Conservation (phyloP, 2,113 vertebrate species). For the Progne subis region DNA sequence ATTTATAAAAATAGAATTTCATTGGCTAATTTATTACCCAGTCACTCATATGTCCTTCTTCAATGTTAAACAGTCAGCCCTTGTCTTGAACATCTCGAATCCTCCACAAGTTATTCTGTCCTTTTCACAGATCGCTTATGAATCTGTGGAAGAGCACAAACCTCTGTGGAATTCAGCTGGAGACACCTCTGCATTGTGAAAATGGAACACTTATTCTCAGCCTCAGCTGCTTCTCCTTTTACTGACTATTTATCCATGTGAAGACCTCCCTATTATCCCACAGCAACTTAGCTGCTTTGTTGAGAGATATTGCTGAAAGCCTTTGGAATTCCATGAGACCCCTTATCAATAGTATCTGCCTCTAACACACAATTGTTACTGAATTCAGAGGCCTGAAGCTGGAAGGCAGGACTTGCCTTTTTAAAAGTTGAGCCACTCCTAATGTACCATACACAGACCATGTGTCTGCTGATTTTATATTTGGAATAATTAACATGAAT, state of each 20-base stretch:
- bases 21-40: not conserved
- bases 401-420: not conserved
- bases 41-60: not conserved
- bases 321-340: conserved; percentile 1
- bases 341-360: not conserved
- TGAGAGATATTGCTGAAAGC: not conserved
- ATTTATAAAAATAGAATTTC: not conserved
- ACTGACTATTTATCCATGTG: not conserved
- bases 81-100: not conserved
- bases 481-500: not conserved
- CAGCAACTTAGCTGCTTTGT: conserved; percentile 27
- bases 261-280: not conserved
- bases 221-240: not conserved
- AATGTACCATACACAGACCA: not conserved
- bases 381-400: not conserved
- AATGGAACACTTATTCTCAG: conserved; percentile 35
- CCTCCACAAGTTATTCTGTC: not conserved
- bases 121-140: not conserved
- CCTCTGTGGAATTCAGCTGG: conserved; percentile 4
- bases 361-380: not conserved
- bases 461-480: not conserved
- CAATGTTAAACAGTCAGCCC: not conserved
- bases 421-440: not conserved
- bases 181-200: conserved; percentile 17
- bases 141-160: conserved; percentile 18